These are phyloP conservation scores for Ahaetulla prasina DNA, from an alignment of 2,113 vertebrate species.

Conservation along the genomic window DNA sequence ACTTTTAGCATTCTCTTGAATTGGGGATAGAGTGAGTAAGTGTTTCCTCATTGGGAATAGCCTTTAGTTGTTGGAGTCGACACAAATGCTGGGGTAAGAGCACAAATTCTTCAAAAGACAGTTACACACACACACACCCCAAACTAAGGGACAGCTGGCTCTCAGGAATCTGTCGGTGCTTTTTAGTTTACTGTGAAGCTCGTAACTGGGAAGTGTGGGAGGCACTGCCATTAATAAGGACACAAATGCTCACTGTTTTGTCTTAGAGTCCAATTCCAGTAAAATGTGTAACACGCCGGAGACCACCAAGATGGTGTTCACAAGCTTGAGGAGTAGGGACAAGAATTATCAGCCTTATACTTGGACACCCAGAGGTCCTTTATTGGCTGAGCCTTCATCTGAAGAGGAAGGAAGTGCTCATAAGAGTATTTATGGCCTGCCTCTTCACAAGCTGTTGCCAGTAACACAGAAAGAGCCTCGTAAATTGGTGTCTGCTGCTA, in stretches of 20 bases:
- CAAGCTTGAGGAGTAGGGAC: background rate
- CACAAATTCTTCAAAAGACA: background rate
- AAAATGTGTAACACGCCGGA: background rate
- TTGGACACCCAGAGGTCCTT: conserved; percentile 1
- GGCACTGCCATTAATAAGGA: background rate
- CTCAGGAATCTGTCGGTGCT: background rate
- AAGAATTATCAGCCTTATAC: background rate
- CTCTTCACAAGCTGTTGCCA: conserved; percentile 1
- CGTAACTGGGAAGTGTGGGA: background rate
- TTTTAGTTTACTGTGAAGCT: conserved; percentile 1
- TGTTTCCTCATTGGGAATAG: background rate
- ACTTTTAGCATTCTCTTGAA: background rate
- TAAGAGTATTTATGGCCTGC: conserved; percentile 9
- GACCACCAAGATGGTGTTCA: conserved; percentile 8
- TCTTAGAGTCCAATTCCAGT: background rate
- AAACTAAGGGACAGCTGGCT: conserved; percentile 11
- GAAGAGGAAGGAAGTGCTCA: background rate
- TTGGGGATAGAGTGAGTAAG: background rate
- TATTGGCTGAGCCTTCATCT: conserved; percentile 2
- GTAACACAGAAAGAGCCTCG: conserved; percentile 10
- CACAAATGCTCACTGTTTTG: conserved; percentile 4
- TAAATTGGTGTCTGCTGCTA: background rate
- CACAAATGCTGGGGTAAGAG: background rate
- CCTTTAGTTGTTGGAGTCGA: background rate
- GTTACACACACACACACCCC: background rate